Percentiles rank a stretch among this genome's conserved stretches.
phyloP scores from a whole-genome alignment of 2,888 invertebrate species.

The Galerucella nymphaeae region DNA sequence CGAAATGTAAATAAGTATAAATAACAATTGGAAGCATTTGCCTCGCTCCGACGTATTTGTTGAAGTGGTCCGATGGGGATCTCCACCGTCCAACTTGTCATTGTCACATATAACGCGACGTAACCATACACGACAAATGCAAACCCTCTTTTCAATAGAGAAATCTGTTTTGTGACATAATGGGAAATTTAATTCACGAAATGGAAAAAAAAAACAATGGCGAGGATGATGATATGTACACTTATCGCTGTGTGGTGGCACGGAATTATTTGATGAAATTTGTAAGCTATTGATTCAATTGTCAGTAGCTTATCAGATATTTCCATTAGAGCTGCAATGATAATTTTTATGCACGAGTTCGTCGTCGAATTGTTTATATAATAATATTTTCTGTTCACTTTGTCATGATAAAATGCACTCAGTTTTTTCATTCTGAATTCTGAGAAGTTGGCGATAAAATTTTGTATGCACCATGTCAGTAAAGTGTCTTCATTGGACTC shows the following conservation, averaged over 20 bases:
- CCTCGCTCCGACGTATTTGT: conserved; percentile 49
- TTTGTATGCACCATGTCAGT: too few species aligned
- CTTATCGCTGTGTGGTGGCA: conserved; percentile 8
- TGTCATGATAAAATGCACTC: too few species aligned
- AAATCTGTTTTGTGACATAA: conserved; percentile 43
- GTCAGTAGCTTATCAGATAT: not conserved
- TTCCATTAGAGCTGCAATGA: too few species aligned
- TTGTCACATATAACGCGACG: conserved; percentile 48
- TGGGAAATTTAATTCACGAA: conserved; percentile 23
- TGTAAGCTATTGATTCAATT: not conserved
- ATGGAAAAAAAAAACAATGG: conserved; percentile 12
- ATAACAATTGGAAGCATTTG: conserved; percentile 50
- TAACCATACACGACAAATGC: conserved; percentile 45
- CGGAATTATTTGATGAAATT: conserved; percentile 16
- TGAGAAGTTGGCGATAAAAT: too few species aligned
- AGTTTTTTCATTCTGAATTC: too few species aligned
- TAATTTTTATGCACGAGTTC: too few species aligned
- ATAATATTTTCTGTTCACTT: too few species aligned
- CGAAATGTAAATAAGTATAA: conserved; percentile 26
- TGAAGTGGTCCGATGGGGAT: conserved; percentile 51
- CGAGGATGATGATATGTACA: not conserved
- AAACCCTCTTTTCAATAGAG: conserved; percentile 46
- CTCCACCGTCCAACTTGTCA: conserved; percentile 51
- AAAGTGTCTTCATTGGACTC: too few species aligned
- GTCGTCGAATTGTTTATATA: too few species aligned